Percentiles rank a stretch among this genome's conserved stretches.
These are phyloP conservation scores for Cyprinodon brontotheroides DNA, from an alignment of 2,113 vertebrate species.

Conservation along the genomic window DNA sequence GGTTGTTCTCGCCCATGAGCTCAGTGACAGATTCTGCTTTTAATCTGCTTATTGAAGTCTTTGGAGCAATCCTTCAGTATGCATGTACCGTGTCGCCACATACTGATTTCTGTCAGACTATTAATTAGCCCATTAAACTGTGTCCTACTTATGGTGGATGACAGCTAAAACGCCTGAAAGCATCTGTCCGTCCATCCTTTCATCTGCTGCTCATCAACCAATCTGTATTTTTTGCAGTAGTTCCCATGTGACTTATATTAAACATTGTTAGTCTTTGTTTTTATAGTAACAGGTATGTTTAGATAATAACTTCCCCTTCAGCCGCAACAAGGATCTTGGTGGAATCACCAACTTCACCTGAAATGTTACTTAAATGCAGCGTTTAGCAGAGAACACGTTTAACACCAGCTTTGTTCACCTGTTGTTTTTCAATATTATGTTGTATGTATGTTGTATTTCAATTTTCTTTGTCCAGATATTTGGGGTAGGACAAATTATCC, in stretches of 20 bases:
- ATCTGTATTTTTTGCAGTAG: not conserved
- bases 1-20: conserved; percentile 24
- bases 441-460: too few species aligned
- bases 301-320: conserved; percentile 48
- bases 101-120: conserved; percentile 15
- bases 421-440: too few species aligned
- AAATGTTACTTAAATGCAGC: not conserved
- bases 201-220: conserved; percentile 27
- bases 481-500: too few species aligned
- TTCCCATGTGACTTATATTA: conserved; percentile 9
- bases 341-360: too few species aligned
- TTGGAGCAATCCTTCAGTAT: conserved; percentile 28
- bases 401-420: too few species aligned
- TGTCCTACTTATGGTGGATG: conserved; percentile 20
- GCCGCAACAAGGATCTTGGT: not conserved
- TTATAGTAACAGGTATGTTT: conserved; percentile 22
- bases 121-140: conserved; percentile 37
- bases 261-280: conserved; percentile 11
- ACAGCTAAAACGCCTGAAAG: conserved; percentile 23
- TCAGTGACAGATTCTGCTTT: conserved; percentile 51
- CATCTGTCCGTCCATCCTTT: conserved; percentile 3
- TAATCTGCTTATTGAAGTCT: conserved; percentile 53
- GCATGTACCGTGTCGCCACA: conserved; percentile 18
- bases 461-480: too few species aligned
- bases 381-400: not conserved